Evolutionary conservation across 2,113 vertebrate species (phyloP).

Genomic region (Leucosticte australis): DNA sequence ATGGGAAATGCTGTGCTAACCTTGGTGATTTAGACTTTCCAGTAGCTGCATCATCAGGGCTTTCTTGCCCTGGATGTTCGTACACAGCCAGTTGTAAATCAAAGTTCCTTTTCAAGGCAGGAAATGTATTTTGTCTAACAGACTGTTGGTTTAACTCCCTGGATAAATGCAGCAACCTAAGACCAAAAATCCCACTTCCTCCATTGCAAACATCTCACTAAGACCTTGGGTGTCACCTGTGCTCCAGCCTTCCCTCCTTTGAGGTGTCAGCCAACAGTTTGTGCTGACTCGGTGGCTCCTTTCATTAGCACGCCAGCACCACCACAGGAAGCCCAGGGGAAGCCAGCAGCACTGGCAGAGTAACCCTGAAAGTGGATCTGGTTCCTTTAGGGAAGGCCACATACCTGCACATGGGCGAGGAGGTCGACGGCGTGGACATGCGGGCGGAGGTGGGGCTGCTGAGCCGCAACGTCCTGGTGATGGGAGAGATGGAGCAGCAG

Average conservation of each 20-base stretch:
- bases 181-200: conserved; percentile 16
- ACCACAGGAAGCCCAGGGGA: not conserved
- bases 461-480: conserved; percentile 84
- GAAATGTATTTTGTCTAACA: not conserved
- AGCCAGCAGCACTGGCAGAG: not conserved
- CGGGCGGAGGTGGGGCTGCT: conserved; percentile 93
- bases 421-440: conserved; percentile 91
- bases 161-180: not conserved
- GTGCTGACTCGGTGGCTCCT: not conserved
- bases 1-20: not conserved
- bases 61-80: not conserved
- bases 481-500: conserved; percentile 82
- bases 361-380: not conserved
- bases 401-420: conserved; percentile 87
- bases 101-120: not conserved
- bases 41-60: not conserved
- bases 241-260: not conserved
- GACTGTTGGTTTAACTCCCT: not conserved
- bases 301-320: not conserved
- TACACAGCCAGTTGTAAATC: not conserved
- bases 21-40: not conserved
- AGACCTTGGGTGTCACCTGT: not conserved
- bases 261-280: not conserved
- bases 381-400: conserved; percentile 80
- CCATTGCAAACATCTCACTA: not conserved